A percentile compares a stretch with the other conserved stretches of the same genome.
Conservation (phyloP, 2,113 vertebrate species). For the Phasianus colchicus region DNA sequence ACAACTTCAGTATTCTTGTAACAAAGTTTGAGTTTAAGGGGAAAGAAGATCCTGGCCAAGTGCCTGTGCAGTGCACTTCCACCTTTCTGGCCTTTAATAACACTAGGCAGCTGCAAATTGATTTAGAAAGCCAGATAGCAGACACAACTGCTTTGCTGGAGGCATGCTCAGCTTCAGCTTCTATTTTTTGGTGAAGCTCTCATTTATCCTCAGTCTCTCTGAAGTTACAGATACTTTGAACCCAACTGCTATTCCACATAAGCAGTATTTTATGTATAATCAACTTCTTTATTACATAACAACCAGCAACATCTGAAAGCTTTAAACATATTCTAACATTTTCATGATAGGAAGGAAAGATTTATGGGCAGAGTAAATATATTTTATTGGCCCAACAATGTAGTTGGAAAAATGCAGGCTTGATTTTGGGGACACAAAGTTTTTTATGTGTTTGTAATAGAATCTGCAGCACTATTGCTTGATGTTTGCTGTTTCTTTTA, state of each 20-base stretch:
- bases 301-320: slow-evolving; percentile 63
- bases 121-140: background rate
- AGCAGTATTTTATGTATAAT: slow-evolving; percentile 44
- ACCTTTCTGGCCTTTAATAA: slow-evolving; percentile 27
- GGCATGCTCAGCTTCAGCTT: background rate
- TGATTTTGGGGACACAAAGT: background rate
- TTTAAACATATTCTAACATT: slow-evolving; percentile 57
- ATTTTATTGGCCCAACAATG: slow-evolving; percentile 34
- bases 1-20: background rate
- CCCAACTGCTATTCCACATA: slow-evolving; percentile 15
- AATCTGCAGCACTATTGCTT: slow-evolving; percentile 20
- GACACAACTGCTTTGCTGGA: background rate
- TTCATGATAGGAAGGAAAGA: slow-evolving; percentile 56
- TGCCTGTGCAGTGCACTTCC: background rate
- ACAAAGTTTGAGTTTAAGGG: background rate
- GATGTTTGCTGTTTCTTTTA: background rate
- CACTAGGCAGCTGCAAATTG: background rate
- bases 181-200: slow-evolving; percentile 31
- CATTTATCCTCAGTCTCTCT: slow-evolving; percentile 37
- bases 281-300: slow-evolving; percentile 54
- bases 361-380: slow-evolving; percentile 44
- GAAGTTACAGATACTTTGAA: slow-evolving; percentile 53
- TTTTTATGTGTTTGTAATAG: slow-evolving; percentile 26
- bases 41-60: background rate
- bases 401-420: slow-evolving; percentile 40